phyloP scores from a whole-genome alignment of 2,888 invertebrate genomes.

The Aphidius colemani region DNA sequence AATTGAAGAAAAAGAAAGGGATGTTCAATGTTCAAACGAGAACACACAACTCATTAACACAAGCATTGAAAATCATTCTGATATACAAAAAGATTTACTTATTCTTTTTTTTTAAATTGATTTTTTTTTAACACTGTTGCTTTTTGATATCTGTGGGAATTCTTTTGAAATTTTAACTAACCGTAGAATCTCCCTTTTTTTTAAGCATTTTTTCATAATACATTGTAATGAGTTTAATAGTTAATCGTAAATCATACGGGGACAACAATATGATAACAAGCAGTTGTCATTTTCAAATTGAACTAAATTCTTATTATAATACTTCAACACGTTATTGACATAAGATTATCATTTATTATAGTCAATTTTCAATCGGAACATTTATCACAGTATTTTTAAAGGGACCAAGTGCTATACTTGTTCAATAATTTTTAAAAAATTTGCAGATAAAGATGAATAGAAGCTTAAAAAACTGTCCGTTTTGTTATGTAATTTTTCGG shows the following conservation, averaged over 20 bases:
- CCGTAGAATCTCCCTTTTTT: conserved; percentile 22
- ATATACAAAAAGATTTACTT: conserved; percentile 17
- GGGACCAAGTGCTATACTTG: no score
- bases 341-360: no score
- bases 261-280: conserved; percentile 4
- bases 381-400: no score
- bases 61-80: conserved; percentile 40
- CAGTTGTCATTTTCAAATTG: background rate
- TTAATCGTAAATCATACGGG: conserved; percentile 6
- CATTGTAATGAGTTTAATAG: background rate
- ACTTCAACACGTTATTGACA: no score
- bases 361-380: no score
- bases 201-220: conserved; percentile 8
- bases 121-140: conserved; percentile 7
- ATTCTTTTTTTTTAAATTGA: conserved; percentile 6
- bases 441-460: no score
- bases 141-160: conserved; percentile 9
- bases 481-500: no score
- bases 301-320: no score
- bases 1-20: conserved; percentile 30
- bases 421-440: no score
- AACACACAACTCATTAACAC: conserved; percentile 51
- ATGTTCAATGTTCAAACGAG: conserved; percentile 23
- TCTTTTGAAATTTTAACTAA: conserved; percentile 19
- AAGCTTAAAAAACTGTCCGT: no score